Conservation (phyloP, 1,140 invertebrate species). For the Heterodera schachtii region DNA sequence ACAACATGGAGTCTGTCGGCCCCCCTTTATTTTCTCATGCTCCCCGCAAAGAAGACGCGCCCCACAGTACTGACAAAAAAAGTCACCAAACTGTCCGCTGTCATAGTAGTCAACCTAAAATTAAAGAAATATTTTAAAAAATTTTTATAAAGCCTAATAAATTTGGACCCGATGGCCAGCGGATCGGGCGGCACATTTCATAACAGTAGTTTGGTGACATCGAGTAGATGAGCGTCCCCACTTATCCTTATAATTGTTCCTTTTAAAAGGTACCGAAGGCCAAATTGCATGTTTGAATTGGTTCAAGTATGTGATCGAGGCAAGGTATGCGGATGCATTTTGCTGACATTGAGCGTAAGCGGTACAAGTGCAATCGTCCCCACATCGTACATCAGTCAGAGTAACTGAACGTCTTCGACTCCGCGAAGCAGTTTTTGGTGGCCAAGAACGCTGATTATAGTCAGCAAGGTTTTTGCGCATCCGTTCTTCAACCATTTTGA, state of each 20-base stretch:
- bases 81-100: not conserved
- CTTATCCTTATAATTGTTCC: not conserved
- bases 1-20: not conserved
- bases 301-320: not conserved
- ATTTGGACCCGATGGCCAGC: not conserved
- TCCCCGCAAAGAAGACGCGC: not conserved
- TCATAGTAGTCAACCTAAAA: constrained; percentile 3
- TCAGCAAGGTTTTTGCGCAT: no score
- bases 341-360: not conserved
- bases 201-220: not conserved
- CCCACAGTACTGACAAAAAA: not conserved
- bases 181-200: not conserved
- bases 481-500: no score
- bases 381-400: not conserved
- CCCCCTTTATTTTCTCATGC: not conserved
- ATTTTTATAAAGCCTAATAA: not conserved
- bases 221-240: no score
- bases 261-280: not conserved
- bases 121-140: no score
- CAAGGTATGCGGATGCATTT: not conserved
- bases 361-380: not conserved
- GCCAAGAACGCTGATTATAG: not conserved
- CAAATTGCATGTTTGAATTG: not conserved
- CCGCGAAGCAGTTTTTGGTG: not conserved
- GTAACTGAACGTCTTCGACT: no score